Conservation (phyloP, 2,113 vertebrate genomes). For the Rattus rattus region DNA sequence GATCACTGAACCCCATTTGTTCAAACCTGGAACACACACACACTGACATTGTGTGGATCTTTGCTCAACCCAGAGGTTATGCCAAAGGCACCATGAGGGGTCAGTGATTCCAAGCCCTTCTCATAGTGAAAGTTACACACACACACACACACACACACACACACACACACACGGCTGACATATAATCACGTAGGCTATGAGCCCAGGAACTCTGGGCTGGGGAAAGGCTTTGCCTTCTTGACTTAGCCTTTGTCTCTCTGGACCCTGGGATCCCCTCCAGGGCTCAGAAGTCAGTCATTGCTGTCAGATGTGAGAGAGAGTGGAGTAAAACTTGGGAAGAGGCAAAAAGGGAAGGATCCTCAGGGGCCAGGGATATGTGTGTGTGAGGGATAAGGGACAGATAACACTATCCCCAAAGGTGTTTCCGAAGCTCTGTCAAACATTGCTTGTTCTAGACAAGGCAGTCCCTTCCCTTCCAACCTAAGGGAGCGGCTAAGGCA, state of each 20-base stretch:
- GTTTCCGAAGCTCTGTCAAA: background rate
- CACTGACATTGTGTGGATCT: background rate
- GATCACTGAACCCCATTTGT: background rate
- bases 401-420: too few relatives aligned
- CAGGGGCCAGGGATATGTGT: background rate
- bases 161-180: background rate
- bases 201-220: background rate
- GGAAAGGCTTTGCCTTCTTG: background rate
- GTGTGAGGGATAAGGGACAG: background rate
- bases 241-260: background rate
- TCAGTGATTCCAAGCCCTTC: background rate
- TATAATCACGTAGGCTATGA: background rate
- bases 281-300: background rate
- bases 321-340: background rate
- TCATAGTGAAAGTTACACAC: background rate
- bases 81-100: rapidly evolving
- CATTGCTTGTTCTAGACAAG: background rate
- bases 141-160: too few relatives aligned
- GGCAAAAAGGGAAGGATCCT: background rate
- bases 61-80: background rate
- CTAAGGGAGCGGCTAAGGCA: background rate
- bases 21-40: background rate
- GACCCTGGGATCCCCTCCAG: background rate
- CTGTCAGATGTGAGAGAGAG: background rate
- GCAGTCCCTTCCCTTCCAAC: background rate